Evolutionary conservation across 2,113 vertebrate species (phyloP), one percentile per base, ranked within the genome.

Genomic region (Grammomys dolichurus): DNA sequence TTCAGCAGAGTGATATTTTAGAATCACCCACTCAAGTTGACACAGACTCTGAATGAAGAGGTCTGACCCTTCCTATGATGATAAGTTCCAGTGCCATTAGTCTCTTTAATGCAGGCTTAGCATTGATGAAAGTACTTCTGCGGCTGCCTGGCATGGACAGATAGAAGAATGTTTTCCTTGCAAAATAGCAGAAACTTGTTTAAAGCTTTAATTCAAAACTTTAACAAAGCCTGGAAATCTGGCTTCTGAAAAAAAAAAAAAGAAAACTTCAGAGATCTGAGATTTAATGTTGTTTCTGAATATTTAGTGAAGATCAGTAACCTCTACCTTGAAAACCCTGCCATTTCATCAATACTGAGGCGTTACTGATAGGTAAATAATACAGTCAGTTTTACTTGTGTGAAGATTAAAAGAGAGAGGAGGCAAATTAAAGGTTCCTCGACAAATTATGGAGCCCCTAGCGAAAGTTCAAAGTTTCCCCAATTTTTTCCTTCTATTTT

Each of bases 1-100:
- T 90, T 96, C 96, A 95, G 72, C 56, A 72, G 76, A 76, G 58
- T 90, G 88, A 86, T 97, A 92, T 92, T 95, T 96, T 69, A 94
- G 72, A 95, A 87, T 97, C 24, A 0, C 93, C 93, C 80, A 96
- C 90, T 97, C 96, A 81, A 90, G 92, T n/a, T 97, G 96, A 96
- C 90, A 95, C 36, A 72, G 72, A 1, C 93, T 93, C 65, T 98
- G 96, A 97, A 98, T 94, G 72, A 77, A 1, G 4, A 96, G 92
- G 85, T 95, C 95, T 96, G 92, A 97, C 75, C 93, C 80, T 96
- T 95, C 58, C 82, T 95, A 69, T 43, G 76, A 96, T 93, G 90
- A 93, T 96, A 90, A 92, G 48, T 95, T 93, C 72, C 92, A 86
- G 1, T 24, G 40, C 60, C 65, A 92, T 96, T 90, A 90, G 95